Evolutionary conservation across 2,888 invertebrate species (phyloP).

Genomic region (Acanthosepion pharaonis): DNA sequence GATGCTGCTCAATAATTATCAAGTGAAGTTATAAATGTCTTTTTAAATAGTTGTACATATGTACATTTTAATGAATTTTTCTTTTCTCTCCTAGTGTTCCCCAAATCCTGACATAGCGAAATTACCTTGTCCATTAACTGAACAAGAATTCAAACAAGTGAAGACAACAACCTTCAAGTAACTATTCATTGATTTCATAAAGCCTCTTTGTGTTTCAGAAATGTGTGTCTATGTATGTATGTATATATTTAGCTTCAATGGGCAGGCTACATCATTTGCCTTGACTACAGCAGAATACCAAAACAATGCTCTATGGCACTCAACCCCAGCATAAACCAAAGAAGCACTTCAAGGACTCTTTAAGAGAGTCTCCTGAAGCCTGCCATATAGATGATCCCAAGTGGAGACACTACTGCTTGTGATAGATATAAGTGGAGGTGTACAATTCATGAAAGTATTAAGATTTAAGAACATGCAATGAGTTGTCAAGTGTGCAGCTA

Average conservation of each 20-base stretch:
- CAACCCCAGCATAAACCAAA: too few species aligned
- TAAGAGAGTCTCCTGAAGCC: too few species aligned
- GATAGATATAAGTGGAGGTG: too few species aligned
- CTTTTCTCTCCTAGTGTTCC: slow-evolving; percentile 78
- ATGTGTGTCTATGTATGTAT: background rate
- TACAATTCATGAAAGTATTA: too few species aligned
- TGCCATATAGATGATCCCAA: too few species aligned
- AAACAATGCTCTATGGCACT: too few species aligned
- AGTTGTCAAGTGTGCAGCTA: too few species aligned
- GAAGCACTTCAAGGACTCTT: too few species aligned
- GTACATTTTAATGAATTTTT: background rate
- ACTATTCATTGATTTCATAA: slow-evolving; percentile 48
- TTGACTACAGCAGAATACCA: too few species aligned
- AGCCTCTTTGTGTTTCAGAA: background rate
- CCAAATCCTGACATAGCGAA: slow-evolving; percentile 81
- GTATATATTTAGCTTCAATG: background rate
- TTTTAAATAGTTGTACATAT: background rate
- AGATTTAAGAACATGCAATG: too few species aligned
- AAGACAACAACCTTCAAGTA: slow-evolving; percentile 65
- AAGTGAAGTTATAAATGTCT: background rate
- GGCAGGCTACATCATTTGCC: too few species aligned
- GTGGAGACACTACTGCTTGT: too few species aligned
- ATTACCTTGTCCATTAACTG: slow-evolving; percentile 81
- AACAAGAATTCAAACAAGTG: slow-evolving; percentile 79
- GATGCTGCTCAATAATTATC: background rate